Evolutionary conservation across 2,797 vertebrate species (phyloP).

Genomic region (Morelia viridis): DNA sequence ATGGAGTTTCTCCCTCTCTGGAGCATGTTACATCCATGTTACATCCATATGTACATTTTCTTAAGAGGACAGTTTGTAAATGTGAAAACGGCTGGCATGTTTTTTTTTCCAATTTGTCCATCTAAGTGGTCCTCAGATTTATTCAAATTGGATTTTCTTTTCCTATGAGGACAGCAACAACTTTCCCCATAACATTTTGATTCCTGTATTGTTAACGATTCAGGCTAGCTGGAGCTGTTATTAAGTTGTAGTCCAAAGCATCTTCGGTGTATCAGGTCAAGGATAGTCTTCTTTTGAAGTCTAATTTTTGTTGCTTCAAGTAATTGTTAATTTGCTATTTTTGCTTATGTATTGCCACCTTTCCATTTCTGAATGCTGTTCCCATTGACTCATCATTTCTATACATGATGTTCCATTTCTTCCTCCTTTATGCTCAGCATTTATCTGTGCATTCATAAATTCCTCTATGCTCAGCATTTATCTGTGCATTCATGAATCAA

Average conservation of each 20-base stretch:
- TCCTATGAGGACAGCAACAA: conserved; percentile 6
- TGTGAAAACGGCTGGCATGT: conserved; percentile 47
- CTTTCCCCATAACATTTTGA: not conserved
- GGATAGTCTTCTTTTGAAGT: conserved; percentile 27
- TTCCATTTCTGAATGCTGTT: conserved; percentile 44
- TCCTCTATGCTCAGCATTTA: not conserved
- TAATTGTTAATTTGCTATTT: not conserved
- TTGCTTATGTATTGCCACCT: conserved; percentile 35
- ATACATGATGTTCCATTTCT: conserved; percentile 29
- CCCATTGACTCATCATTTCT: conserved; percentile 19
- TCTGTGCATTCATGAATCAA: not conserved
- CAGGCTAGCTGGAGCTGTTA: not conserved
- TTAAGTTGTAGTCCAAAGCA: not conserved
- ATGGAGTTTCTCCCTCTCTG: conserved; percentile 55
- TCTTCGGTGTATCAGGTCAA: not conserved
- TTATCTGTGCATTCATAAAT: not conserved
- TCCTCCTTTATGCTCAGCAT: conserved; percentile 3
- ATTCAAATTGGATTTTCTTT: conserved; percentile 35
- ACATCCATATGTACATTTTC: conserved; percentile 22
- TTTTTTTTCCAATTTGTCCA: conserved; percentile 43
- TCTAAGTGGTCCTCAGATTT: conserved; percentile 66
- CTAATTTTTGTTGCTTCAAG: not conserved
- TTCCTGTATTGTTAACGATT: not conserved
- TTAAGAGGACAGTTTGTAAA: conserved; percentile 56
- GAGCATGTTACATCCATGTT: not conserved